Evolutionary conservation across 1,140 invertebrate species (phyloP), one percentile per base, ranked within the genome.

Genomic region (Drosophila burlai): DNA sequence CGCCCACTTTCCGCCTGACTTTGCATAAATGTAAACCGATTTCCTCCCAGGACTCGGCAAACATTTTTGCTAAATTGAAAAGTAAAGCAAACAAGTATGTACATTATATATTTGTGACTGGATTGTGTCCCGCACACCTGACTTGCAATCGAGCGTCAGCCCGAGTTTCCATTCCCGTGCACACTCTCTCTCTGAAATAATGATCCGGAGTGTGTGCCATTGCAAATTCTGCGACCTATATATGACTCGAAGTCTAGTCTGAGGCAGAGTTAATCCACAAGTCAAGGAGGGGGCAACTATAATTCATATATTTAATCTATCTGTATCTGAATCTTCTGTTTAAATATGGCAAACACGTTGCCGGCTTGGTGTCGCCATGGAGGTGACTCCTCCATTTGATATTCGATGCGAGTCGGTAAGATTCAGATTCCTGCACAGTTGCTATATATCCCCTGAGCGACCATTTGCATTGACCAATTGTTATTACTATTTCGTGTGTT

Each of bases 1-100:
- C 69, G 50, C 47, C 47, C 67, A 3, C 40, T 71, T 71, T 71
- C 26, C 63, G 67, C 63, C 67, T 73, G 69, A 73, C 66, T 73
- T 73, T 73, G 66, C 69, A 73, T 73, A 73, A 73, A 73, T 72
- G 66, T 59, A 26, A 43, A 59, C 36, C 47, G 69, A 71, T 71
- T 72, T 71, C 21, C 65, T 42, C 43, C 68, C 52, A 69, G 52
- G 69, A 59, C 52, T 73, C 24, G 69, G 66, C 69, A 73, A 71
- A 60, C 69, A 73, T 72, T 72, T 73, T 59, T 73, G 29, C 67
- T 43, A 73, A 73, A 73, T 73, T 73, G 45, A 73, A 73, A 73
- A 73, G 69, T 42, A 73, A 73, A 43, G 69, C 68, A 72, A 73
- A 73, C 69, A 73, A 72, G 45, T 42, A 26, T 36, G 34, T 65